Conservation (phyloP, 2,113 vertebrate genomes). For the Urocynchramus pylzowi region DNA sequence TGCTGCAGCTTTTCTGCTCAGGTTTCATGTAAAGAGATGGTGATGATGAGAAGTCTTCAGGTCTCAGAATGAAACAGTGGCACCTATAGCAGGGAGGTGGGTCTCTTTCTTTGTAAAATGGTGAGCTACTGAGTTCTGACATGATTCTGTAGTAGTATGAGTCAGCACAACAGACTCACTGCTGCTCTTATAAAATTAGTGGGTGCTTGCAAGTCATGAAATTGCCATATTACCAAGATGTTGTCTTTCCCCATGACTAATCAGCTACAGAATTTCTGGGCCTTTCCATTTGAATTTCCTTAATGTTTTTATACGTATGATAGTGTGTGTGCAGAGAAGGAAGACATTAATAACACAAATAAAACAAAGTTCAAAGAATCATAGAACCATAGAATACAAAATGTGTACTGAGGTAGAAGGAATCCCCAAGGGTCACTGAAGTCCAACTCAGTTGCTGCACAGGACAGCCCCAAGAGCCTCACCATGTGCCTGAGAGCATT, state of each 20-base stretch:
- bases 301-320: neutral
- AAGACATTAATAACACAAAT: neutral
- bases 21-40: neutral
- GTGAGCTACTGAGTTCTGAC: neutral
- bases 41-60: neutral
- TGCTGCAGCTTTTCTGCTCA: neutral
- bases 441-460: neutral
- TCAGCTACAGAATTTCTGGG: neutral
- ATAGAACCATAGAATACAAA: neutral
- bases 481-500: no score
- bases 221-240: neutral
- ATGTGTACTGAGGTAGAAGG: neutral
- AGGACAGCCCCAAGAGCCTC: neutral
- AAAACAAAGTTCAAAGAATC: neutral
- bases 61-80: neutral
- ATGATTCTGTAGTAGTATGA: neutral
- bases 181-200: neutral
- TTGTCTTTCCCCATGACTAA: neutral
- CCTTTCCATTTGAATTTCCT: neutral
- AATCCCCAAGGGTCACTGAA: neutral
- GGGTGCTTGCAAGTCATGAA: neutral
- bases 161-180: neutral
- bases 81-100: fast-evolving
- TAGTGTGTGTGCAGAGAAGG: neutral
- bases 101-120: neutral